A percentile compares a stretch with the other conserved stretches of the same genome.
phyloP scores from a whole-genome alignment of 2,113 vertebrate genomes.

The Rhea pennata region DNA sequence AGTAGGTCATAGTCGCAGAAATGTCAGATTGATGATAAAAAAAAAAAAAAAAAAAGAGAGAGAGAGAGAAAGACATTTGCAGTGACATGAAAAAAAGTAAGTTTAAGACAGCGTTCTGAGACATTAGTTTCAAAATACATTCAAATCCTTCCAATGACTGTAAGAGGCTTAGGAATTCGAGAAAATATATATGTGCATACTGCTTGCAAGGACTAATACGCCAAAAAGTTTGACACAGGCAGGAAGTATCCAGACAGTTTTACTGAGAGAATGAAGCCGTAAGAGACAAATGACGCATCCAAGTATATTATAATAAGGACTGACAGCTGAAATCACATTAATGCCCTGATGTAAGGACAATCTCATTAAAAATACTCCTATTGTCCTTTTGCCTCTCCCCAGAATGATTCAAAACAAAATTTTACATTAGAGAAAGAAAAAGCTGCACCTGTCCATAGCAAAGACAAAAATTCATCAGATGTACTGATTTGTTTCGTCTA shows the following conservation, averaged over 20 bases:
- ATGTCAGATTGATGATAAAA: neutral
- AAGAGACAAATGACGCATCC: neutral
- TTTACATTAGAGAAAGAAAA: neutral
- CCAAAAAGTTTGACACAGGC: neutral
- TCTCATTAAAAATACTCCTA: neutral
- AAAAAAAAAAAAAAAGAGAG: neutral
- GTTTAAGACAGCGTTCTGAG: neutral
- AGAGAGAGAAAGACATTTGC: neutral
- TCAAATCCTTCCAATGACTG: neutral
- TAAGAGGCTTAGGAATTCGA: neutral
- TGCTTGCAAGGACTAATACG: neutral
- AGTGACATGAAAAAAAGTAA: neutral
- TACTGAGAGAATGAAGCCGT: neutral
- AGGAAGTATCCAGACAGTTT: neutral
- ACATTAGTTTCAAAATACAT: neutral
- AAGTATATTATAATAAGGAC: neutral
- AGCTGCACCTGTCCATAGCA: neutral
- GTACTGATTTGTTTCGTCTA: neutral
- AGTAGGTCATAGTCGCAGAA: neutral
- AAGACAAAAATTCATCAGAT: neutral
- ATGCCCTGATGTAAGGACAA: neutral
- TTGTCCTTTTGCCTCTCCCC: neutral
- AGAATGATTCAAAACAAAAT: neutral
- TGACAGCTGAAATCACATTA: neutral
- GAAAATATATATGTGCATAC: neutral